phyloP scores from a whole-genome alignment of 2,113 vertebrate genomes.

The Otis tarda region DNA sequence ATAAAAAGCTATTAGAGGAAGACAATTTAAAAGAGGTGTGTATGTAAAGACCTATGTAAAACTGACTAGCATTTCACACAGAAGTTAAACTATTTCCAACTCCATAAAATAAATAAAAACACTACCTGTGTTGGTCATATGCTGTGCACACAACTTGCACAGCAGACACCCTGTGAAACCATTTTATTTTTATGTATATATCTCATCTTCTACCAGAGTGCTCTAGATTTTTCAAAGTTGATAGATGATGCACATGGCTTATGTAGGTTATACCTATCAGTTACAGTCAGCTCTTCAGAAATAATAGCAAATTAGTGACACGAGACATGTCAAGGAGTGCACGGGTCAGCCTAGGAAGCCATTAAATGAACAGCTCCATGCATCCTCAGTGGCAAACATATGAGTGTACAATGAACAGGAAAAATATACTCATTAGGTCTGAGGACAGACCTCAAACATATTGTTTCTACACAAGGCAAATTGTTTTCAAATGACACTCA shows the following conservation, averaged over 20 bases:
- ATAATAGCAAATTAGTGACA: not conserved
- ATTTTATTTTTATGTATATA: not conserved
- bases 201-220: not conserved
- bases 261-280: not conserved
- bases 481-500: not conserved
- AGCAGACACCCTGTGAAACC: not conserved
- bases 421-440: accelerated
- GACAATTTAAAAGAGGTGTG: not conserved
- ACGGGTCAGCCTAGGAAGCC: not conserved
- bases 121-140: not conserved
- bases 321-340: not conserved
- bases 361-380: not conserved
- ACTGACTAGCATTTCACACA: not conserved
- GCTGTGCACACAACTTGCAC: not conserved
- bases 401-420: not conserved
- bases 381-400: not conserved
- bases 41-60: not conserved
- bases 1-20: not conserved
- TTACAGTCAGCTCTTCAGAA: not conserved
- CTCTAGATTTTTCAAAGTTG: not conserved
- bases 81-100: not conserved
- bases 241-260: not conserved
- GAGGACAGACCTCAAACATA: not conserved
- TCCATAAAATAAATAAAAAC: not conserved
- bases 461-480: not conserved